Conservation (phyloP, 2,888 invertebrate genomes). For the Drosophila parthenogenetica region DNA sequence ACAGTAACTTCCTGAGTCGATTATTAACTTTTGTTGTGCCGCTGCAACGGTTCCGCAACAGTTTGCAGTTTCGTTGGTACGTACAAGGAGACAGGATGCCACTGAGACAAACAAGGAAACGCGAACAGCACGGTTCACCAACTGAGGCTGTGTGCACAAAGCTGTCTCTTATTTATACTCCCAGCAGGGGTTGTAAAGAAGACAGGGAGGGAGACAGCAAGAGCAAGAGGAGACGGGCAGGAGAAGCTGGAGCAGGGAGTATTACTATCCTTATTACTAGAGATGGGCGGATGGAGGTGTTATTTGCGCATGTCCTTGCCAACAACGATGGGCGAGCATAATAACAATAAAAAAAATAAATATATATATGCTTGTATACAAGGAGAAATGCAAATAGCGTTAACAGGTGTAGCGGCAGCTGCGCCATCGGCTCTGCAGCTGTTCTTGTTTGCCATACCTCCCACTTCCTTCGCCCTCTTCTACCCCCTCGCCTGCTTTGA, state of each 20-base stretch:
- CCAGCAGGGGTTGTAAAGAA: slow-evolving; percentile 10
- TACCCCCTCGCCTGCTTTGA: neutral
- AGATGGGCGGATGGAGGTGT: slow-evolving; percentile 44
- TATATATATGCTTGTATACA: slow-evolving; percentile 26
- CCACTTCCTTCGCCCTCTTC: neutral
- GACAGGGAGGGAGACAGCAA: neutral
- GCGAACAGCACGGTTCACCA: slow-evolving; percentile 63
- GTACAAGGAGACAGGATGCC: slow-evolving; percentile 2
- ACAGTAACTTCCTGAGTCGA: slow-evolving; percentile 20
- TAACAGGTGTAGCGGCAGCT: slow-evolving; percentile 68
- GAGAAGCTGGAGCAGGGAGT: slow-evolving; percentile 10
- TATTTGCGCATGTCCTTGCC: slow-evolving; percentile 79
- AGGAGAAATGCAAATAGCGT: slow-evolving; percentile 71
- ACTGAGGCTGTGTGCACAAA: slow-evolving; percentile 74
- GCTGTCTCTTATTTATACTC: slow-evolving; percentile 77
- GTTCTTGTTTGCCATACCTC: slow-evolving; percentile 64
- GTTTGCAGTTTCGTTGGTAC: slow-evolving; percentile 26
- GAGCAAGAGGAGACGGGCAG: neutral
- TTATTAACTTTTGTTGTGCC: slow-evolving; percentile 3
- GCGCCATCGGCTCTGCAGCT: slow-evolving; percentile 64
- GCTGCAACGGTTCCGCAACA: slow-evolving; percentile 37
- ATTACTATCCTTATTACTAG: slow-evolving; percentile 16
- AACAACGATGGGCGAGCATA: slow-evolving; percentile 10
- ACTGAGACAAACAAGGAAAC: slow-evolving; percentile 43
- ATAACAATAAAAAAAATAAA: slow-evolving; percentile 54